Evolutionary conservation across 2,113 vertebrate species (phyloP).

Genomic region (Cyprinus carpio): DNA sequence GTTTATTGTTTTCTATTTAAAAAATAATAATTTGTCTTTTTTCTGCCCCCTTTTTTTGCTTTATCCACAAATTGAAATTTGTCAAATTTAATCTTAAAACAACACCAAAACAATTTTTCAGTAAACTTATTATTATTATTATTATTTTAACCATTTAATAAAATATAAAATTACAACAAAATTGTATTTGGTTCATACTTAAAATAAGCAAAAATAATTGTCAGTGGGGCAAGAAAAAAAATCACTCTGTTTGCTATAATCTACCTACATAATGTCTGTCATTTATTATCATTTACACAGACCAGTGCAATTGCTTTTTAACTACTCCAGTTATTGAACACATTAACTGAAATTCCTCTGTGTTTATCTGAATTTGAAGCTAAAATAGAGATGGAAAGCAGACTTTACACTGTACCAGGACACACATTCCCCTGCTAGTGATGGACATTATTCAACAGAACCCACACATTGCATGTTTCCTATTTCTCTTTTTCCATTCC

Average conservation of each 20-base stretch:
- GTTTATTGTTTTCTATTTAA: too few relatives aligned
- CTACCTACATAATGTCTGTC: not conserved
- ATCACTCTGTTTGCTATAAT: too few relatives aligned
- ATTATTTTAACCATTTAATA: not conserved
- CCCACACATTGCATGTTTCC: not conserved
- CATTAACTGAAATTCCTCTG: not conserved
- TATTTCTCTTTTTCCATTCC: not conserved
- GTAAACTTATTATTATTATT: too few relatives aligned
- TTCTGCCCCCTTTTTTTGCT: too few relatives aligned
- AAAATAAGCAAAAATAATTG: too few relatives aligned
- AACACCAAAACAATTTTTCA: too few relatives aligned
- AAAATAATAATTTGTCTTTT: too few relatives aligned
- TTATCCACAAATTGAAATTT: too few relatives aligned
- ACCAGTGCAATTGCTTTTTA: not conserved
- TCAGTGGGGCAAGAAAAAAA: too few relatives aligned
- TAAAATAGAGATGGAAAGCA: constrained; percentile 22
- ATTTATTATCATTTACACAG: constrained; percentile 4
- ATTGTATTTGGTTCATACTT: too few relatives aligned
- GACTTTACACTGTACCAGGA: not conserved
- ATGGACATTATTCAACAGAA: constrained; percentile 15
- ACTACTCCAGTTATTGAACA: not conserved
- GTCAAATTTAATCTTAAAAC: too few relatives aligned
- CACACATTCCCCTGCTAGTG: not conserved
- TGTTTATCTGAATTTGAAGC: not conserved
- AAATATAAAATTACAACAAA: not conserved